These are phyloP conservation scores for Hymenopus coronatus DNA, from an alignment of 2,888 invertebrate species.

Conservation along the genomic window DNA sequence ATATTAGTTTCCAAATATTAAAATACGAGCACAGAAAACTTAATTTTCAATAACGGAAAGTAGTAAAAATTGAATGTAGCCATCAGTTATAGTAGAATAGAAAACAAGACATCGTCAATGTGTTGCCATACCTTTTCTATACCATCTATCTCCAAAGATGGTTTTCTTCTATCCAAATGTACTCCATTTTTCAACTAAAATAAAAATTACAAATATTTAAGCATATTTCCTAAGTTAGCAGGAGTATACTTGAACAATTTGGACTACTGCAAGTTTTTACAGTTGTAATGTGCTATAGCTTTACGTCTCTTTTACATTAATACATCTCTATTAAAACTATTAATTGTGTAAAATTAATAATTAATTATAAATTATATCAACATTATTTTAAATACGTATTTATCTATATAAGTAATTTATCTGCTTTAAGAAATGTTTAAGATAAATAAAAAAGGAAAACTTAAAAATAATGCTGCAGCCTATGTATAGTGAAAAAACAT, in stretches of 20 bases:
- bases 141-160: background rate
- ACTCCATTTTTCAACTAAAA: constrained; percentile 30
- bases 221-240: background rate
- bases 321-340: background rate
- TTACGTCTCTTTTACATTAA: too few relatives aligned
- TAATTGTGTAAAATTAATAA: background rate
- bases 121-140: background rate
- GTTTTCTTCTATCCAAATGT: background rate
- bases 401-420: background rate
- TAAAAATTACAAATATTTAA: background rate
- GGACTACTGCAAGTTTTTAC: too few relatives aligned
- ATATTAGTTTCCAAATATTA: too few relatives aligned
- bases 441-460: background rate
- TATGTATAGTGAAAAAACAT: background rate
- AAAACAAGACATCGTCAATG: background rate
- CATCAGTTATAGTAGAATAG: background rate
- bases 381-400: background rate
- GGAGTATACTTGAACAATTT: background rate
- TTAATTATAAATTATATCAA: background rate
- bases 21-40: too few relatives aligned
- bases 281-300: too few relatives aligned
- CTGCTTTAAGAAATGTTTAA: background rate
- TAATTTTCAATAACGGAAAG: background rate
- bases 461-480: background rate
- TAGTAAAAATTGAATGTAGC: background rate